Evolutionary conservation across 37 sponge, comb jelly and placozoan genomes (phyloP).

Genomic region (Diacarnus erythraeanus): DNA sequence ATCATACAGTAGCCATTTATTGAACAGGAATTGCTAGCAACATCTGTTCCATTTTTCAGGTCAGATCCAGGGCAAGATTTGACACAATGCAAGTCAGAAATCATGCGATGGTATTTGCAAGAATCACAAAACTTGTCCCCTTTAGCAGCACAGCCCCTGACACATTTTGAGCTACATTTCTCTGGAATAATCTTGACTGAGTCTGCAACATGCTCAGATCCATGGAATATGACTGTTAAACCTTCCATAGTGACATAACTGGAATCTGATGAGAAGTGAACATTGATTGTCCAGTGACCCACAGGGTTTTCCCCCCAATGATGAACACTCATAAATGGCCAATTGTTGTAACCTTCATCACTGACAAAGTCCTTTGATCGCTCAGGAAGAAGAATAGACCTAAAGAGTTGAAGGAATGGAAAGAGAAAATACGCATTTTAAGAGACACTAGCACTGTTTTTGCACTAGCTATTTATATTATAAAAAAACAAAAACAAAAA

Average conservation of each 20-base stretch:
- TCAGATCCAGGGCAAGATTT: conserved; percentile 23
- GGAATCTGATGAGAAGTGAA: conserved; percentile 32
- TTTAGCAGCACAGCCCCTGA: conserved; percentile 40
- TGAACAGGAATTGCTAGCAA: background rate
- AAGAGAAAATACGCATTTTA: too few species aligned
- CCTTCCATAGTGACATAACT: conserved; percentile 17
- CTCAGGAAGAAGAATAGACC: conserved; percentile 52
- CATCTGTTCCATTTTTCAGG: background rate
- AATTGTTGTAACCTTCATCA: conserved; percentile 50
- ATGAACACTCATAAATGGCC: conserved; percentile 90
- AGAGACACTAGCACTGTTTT: background rate
- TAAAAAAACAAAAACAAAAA: too few species aligned
- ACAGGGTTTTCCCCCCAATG: conserved; percentile 81
- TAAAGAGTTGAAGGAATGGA: too few species aligned
- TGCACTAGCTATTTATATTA: background rate
- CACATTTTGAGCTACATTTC: conserved; percentile 50
- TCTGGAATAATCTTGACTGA: conserved; percentile 44
- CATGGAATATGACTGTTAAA: conserved; percentile 41
- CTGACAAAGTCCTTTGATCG: conserved; percentile 56
- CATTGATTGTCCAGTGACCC: conserved; percentile 64
- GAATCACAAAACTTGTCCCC: conserved; percentile 35
- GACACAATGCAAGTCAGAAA: conserved; percentile 37
- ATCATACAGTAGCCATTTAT: conserved; percentile 29
- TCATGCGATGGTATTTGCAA: conserved; percentile 20
- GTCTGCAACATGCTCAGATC: conserved; percentile 37